Base-by-base conservation (phyloP, 2,888 invertebrate species). In the Parnassius smintheus region DNA sequence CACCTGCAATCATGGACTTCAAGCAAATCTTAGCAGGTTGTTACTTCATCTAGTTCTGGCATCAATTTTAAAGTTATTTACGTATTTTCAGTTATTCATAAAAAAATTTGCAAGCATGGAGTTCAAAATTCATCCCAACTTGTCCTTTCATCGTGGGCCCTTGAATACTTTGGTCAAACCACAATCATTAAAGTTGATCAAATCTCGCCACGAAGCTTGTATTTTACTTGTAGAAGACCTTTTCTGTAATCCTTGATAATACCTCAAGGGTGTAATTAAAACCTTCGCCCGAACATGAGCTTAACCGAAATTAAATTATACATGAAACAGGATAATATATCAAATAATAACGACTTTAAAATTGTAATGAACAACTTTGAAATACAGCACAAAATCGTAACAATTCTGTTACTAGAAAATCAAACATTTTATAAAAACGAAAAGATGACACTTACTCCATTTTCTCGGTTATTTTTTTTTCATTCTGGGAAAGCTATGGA, bases 91-190 rank as follows among this genome's bases (percentile, higher is more conserved):
- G 35, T 35, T 35, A 4, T 35, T 35, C 35, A 35, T 35, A 35
- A 7, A 35, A 18, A 35, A 35, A 35, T 35, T 0, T 0, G 44
- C 44, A 44, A 9, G 25, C 18, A 18, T 55, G 18, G 9, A 55
- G 12, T 56, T 22, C 25, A 12, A 13, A 25, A 44, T 44, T n/a
- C 9, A 22, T 44, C 35, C 8, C 3, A 50, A 49, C 2, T 8
- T 10, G 9, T n/a, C n/a, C 51, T 10, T 11, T 25, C 3, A n/a
- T 44, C 51, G 48, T 18, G 18, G 50, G 25, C 56, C 44, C n/a
- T n/a, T 35, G 12, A 52, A 60, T 60, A 54, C 12, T 54, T 49
- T 49, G 42, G 49, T 42, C 12, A 59, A 48, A 60, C 60, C 60
- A 54, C 54, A 49, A 12, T 11, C 42, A 25, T n/a, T 11, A 45